A percentile compares a stretch with the other conserved stretches of the same genome.
phyloP scores from a whole-genome alignment of 2,888 invertebrate species.

The Drosophila koepferae region DNA sequence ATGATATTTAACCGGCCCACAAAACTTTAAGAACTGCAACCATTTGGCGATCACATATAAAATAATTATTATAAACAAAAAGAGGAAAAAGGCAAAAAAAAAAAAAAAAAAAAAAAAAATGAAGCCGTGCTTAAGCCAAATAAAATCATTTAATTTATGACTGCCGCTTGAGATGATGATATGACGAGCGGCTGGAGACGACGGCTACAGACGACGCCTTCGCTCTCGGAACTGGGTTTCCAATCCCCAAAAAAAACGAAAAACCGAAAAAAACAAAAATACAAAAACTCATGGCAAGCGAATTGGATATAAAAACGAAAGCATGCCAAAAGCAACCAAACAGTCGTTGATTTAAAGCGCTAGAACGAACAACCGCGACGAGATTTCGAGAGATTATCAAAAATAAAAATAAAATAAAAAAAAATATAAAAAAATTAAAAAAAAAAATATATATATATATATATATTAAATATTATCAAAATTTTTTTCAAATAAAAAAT shows the following conservation, averaged over 20 bases:
- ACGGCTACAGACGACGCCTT: constrained; percentile 18
- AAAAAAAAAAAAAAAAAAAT: constrained; percentile 10
- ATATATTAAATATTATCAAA: background rate
- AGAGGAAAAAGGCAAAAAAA: constrained; percentile 30
- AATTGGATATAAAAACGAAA: constrained; percentile 72
- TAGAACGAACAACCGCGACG: constrained; percentile 49
- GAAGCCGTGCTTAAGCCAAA: constrained; percentile 52
- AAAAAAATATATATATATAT: background rate
- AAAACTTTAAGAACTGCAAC: constrained; percentile 54
- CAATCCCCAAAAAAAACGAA: constrained; percentile 15
- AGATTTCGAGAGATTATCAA: constrained; percentile 11
- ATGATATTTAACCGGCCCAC: constrained; percentile 54
- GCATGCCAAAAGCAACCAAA: constrained; percentile 61
- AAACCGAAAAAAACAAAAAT: constrained; percentile 21
- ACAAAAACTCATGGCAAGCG: constrained; percentile 41
- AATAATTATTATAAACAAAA: constrained; percentile 45
- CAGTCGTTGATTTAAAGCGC: constrained; percentile 62
- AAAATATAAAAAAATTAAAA: background rate
- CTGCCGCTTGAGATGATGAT: constrained; percentile 51
- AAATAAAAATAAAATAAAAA: background rate
- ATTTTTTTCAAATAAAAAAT: background rate
- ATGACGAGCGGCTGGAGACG: constrained; percentile 43
- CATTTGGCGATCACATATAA: constrained; percentile 38
- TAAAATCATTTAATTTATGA: constrained; percentile 75
- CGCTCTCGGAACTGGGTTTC: constrained; percentile 49